These are phyloP conservation scores for Hephaestus fuliginosus DNA, from an alignment of 2,797 vertebrate species.

Conservation along the genomic window DNA sequence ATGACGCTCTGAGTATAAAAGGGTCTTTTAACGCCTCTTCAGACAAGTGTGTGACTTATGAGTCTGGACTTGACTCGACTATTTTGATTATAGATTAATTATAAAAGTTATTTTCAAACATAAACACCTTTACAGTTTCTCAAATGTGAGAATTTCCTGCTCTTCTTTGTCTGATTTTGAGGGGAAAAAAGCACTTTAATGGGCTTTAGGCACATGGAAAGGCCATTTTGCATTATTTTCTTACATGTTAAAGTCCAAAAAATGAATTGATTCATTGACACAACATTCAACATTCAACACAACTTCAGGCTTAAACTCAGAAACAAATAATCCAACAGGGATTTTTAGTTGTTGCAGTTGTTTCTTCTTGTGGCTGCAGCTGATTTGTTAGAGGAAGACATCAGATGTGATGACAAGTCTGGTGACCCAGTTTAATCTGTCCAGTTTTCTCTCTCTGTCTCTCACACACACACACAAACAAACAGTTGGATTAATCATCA, in stretches of 20 bases:
- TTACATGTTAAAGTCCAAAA: not conserved
- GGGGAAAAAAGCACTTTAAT: not conserved
- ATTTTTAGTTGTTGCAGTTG: not conserved
- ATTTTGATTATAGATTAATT: not conserved
- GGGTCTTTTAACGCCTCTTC: not conserved
- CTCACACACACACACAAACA: not conserved
- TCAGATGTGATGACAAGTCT: constrained; percentile 5
- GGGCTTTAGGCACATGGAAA: not conserved
- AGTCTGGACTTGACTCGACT: not conserved
- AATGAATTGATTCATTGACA: not conserved
- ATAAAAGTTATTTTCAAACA: not conserved
- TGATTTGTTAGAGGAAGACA: constrained; percentile 1
- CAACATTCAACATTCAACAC: not conserved
- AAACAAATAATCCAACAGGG: not conserved
- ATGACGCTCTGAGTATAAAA: too few species aligned
- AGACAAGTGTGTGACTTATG: not conserved
- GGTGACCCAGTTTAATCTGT: constrained; percentile 3
- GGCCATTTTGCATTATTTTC: not conserved
- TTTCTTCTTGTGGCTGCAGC: not conserved
- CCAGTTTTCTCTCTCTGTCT: not conserved
- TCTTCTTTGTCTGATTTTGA: not conserved
- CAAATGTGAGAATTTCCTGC: not conserved
- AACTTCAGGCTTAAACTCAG: too few species aligned
- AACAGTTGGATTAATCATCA: not conserved
- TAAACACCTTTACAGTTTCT: not conserved